Conservation (phyloP, 2,888 invertebrate genomes). For the Phlogophora meticulosa region DNA sequence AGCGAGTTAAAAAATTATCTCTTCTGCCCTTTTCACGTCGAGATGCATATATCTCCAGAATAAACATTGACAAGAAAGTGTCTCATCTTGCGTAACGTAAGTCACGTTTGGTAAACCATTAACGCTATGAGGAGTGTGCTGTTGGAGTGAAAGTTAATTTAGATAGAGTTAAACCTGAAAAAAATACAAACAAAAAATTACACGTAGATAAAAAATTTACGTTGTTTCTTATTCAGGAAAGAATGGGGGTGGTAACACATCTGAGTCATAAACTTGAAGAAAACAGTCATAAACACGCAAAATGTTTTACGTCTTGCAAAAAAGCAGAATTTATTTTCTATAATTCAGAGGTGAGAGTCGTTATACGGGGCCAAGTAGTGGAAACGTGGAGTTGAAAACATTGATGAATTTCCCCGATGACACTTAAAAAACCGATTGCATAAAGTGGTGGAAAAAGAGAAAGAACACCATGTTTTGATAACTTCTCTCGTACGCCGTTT, state of each 20-base stretch:
- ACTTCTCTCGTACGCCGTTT: slow-evolving; percentile 45
- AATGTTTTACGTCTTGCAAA: slow-evolving; percentile 39
- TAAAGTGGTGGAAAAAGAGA: slow-evolving; percentile 58
- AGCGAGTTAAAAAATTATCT: slow-evolving; percentile 46
- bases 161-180: slow-evolving; percentile 7
- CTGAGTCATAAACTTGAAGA: slow-evolving; percentile 40
- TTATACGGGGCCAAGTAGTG: slow-evolving; percentile 1
- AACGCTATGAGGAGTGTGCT: slow-evolving; percentile 17
- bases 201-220: slow-evolving; percentile 25
- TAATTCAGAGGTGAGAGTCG: slow-evolving; percentile 19
- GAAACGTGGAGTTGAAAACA: slow-evolving; percentile 15
- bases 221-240: slow-evolving; percentile 25
- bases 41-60: slow-evolving; percentile 46
- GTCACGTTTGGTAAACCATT: slow-evolving; percentile 68
- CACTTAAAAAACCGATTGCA: slow-evolving; percentile 54
- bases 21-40: slow-evolving; percentile 36
- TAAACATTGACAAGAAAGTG: slow-evolving; percentile 72
- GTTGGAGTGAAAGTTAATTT: slow-evolving; percentile 25
- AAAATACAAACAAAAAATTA: slow-evolving; percentile 10
- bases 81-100: slow-evolving; percentile 71
- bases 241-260: slow-evolving; percentile 31
- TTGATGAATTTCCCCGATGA: slow-evolving; percentile 51
- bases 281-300: slow-evolving; percentile 46
- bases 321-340: slow-evolving; percentile 17
- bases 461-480: slow-evolving; percentile 55